A percentile compares a stretch with the other conserved stretches of the same genome.
Evolutionary conservation across 2,797 vertebrate genomes (phyloP).

Genomic region (Hafferia zeledoni): DNA sequence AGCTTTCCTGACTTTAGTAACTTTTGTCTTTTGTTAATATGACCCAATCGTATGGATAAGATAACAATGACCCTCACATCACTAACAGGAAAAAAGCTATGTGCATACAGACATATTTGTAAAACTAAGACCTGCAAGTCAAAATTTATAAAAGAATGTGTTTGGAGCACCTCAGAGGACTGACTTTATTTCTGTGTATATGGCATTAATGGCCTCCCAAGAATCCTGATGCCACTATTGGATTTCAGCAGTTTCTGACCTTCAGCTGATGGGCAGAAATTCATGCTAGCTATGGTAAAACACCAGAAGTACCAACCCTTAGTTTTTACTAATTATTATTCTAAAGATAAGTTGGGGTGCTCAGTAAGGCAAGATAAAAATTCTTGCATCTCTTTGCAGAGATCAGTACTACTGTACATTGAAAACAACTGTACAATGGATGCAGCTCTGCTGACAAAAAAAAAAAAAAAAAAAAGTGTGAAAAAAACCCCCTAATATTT

Average conservation of each 20-base stretch:
- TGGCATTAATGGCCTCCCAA: neutral
- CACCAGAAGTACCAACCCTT: neutral
- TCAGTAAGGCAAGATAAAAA: neutral
- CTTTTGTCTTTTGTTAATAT: neutral
- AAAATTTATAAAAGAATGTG: neutral
- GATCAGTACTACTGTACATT: neutral
- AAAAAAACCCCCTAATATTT: neutral
- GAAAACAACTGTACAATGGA: neutral
- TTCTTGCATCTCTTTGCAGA: neutral
- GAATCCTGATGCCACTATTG: neutral
- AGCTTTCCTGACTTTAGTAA: neutral
- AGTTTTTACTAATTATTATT: neutral
- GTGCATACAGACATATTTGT: neutral
- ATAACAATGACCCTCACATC: fast-evolving
- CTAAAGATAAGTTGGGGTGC: neutral
- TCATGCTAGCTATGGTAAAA: neutral
- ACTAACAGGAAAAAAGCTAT: neutral
- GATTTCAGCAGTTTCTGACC: neutral
- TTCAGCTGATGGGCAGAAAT: neutral
- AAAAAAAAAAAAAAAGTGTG: neutral
- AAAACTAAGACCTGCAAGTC: neutral
- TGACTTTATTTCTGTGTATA: neutral
- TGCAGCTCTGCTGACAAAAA: neutral
- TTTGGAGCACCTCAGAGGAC: neutral
- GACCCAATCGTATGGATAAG: neutral